Percentiles rank a stretch among this genome's conserved stretches.
Conservation (phyloP, 2,797 vertebrate genomes). For the Sebastes nivosus region DNA sequence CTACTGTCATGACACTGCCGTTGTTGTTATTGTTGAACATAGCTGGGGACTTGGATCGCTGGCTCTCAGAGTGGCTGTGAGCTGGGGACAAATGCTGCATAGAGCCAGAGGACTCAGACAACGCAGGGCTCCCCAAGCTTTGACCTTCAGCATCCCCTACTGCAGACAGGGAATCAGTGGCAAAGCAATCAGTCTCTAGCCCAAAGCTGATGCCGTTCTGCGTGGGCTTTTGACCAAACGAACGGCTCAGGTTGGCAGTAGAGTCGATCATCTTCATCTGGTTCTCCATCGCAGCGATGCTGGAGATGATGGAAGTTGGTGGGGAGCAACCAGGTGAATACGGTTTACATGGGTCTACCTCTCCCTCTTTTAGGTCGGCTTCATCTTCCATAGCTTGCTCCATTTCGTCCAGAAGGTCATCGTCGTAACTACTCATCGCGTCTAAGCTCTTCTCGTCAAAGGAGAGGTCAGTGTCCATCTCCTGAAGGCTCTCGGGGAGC, state of each 20-base stretch:
- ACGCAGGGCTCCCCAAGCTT: slow-evolving; percentile 93
- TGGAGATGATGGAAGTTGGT: slow-evolving; percentile 94
- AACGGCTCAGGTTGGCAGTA: slow-evolving; percentile 88
- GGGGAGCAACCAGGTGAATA: slow-evolving; percentile 89
- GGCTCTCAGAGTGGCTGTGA: slow-evolving; percentile 92
- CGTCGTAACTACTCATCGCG: slow-evolving; percentile 91
- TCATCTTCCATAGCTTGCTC: slow-evolving; percentile 97
- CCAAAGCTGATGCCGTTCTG: slow-evolving; percentile 86
- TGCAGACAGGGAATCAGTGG: slow-evolving; percentile 90
- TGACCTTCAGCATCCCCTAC: slow-evolving; percentile 92
- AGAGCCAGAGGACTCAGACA: slow-evolving; percentile 94
- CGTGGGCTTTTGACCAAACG: slow-evolving; percentile 85
- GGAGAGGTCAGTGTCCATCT: slow-evolving; percentile 92
- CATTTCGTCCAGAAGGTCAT: slow-evolving; percentile 92
- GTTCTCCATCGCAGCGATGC: slow-evolving; percentile 97
- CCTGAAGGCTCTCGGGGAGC: slow-evolving; percentile 91
- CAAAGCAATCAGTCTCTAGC: slow-evolving; percentile 90
- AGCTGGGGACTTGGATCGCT: slow-evolving; percentile 91
- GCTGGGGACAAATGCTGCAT: slow-evolving; percentile 93
- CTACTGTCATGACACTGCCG: slow-evolving; percentile 71
- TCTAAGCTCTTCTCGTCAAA: slow-evolving; percentile 93
- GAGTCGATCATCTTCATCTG: slow-evolving; percentile 99
- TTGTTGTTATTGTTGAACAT: slow-evolving; percentile 76
- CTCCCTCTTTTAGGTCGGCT: slow-evolving; percentile 84
- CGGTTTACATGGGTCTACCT: slow-evolving; percentile 86